Conservation (phyloP, 2,797 vertebrate genomes). For the Ctenochaetus hawaiiensis region DNA sequence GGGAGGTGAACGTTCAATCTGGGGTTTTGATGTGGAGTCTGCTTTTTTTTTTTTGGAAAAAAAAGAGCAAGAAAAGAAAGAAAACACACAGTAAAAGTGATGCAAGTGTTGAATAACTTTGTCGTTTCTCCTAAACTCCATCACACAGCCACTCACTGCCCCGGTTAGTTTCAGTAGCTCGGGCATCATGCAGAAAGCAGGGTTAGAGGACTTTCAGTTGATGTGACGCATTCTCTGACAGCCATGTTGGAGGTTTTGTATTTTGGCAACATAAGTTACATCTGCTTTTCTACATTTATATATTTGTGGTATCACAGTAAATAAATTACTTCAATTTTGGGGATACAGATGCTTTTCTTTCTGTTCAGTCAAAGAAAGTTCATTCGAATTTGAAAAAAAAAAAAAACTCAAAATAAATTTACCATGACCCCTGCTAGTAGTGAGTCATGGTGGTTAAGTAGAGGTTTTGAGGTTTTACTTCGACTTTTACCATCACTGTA, state of each 20-base stretch:
- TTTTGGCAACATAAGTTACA: not conserved
- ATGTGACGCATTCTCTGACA: slow-evolving; percentile 42
- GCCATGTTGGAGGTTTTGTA: slow-evolving; percentile 43
- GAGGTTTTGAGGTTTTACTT: slow-evolving; percentile 1
- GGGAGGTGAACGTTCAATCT: slow-evolving; percentile 60
- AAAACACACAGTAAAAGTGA: slow-evolving; percentile 21
- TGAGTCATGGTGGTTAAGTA: not conserved
- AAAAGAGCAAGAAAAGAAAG: slow-evolving; percentile 47
- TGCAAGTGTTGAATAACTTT: slow-evolving; percentile 32
- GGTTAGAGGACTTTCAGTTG: slow-evolving; percentile 34
- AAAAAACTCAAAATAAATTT: not conserved
- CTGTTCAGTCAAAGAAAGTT: not conserved
- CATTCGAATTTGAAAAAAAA: not conserved
- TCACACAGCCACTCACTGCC: slow-evolving; percentile 29
- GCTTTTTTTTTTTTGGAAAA: slow-evolving; percentile 51
- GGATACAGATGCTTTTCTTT: too few species aligned
- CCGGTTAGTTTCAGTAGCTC: slow-evolving; percentile 67
- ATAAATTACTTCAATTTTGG: not conserved
- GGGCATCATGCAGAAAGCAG: slow-evolving; percentile 81
- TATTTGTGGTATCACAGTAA: not conserved
- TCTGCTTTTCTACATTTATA: not conserved
- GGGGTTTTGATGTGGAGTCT: slow-evolving; percentile 85
- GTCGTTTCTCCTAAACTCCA: slow-evolving; percentile 29
- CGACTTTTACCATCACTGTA: not conserved
- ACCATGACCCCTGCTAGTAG: not conserved